These are phyloP conservation scores for Penaeus indicus DNA, from an alignment of 1,140 invertebrate genomes.

Conservation along the genomic window DNA sequence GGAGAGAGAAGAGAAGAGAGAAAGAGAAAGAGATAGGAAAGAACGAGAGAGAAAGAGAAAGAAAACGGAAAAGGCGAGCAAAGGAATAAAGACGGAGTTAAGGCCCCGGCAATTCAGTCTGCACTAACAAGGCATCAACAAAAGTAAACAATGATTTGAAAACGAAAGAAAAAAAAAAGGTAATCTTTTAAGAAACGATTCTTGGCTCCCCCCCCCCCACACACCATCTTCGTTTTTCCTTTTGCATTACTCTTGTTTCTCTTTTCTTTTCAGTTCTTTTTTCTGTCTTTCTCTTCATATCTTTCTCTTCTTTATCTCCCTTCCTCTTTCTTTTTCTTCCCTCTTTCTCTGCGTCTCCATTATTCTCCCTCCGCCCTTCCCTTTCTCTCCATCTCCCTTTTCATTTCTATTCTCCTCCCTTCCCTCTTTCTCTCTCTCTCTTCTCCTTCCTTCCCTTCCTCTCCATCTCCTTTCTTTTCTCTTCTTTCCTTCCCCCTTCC, in stretches of 20 bases:
- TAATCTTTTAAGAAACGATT: too few relatives aligned
- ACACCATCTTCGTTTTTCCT: too few relatives aligned
- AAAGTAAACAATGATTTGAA: too few relatives aligned
- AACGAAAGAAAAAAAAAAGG: too few relatives aligned
- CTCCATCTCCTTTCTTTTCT: not conserved
- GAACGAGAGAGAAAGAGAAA: not conserved
- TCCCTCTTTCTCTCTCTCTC: not conserved
- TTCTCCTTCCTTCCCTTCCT: not conserved
- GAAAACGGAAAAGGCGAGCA: not conserved
- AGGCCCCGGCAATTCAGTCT: too few relatives aligned
- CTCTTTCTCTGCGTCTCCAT: not conserved
- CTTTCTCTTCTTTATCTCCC: not conserved
- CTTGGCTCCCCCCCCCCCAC: too few relatives aligned
- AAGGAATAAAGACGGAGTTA: not conserved
- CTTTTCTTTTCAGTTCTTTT: not conserved
- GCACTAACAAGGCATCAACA: too few relatives aligned
- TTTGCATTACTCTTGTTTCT: not conserved
- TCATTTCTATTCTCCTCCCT: not conserved
- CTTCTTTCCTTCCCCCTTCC: not conserved
- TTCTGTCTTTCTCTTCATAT: not conserved
- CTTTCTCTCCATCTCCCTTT: not conserved
- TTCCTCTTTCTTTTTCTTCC: too few relatives aligned
- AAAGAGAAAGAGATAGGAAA: not conserved
- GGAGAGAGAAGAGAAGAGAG: not conserved
- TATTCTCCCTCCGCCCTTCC: not conserved